Evolutionary conservation across 2,888 invertebrate species (phyloP).

Genomic region (Liopterus haemorrhoidalis): DNA sequence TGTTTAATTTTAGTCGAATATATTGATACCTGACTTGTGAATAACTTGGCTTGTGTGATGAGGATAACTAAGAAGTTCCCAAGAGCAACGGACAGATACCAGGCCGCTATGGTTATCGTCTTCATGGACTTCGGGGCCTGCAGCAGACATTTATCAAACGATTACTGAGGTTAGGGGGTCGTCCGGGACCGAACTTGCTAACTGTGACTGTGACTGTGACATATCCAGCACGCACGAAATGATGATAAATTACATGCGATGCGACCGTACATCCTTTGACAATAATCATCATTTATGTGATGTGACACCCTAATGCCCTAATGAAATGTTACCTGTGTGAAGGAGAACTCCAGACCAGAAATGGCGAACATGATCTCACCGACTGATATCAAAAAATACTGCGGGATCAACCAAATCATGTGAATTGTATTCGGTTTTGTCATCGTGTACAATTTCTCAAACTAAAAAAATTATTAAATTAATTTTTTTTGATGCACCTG

Average conservation of each 20-base stretch:
- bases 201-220: too few relatives aligned
- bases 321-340: constrained; percentile 65
- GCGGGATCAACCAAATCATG: constrained; percentile 70
- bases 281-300: constrained; percentile 5
- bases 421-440: constrained; percentile 61
- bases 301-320: too few relatives aligned
- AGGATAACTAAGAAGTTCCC: constrained; percentile 76
- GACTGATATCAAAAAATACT: constrained; percentile 70
- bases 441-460: constrained; percentile 54
- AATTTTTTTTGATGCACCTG: neutral
- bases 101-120: constrained; percentile 76
- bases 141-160: too few relatives aligned
- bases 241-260: neutral
- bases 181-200: too few relatives aligned
- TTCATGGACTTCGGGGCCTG: constrained; percentile 78
- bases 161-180: too few relatives aligned
- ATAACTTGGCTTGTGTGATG: constrained; percentile 60
- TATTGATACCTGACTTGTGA: constrained; percentile 56
- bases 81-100: constrained; percentile 74
- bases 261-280: neutral
- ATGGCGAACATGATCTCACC: constrained; percentile 81
- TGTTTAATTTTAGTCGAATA: too few relatives aligned
- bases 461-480: constrained; percentile 35
- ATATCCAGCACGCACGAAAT: neutral
- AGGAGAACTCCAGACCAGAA: constrained; percentile 77